A percentile compares a stretch with the other conserved stretches of the same genome.
Evolutionary conservation across 1,140 invertebrate genomes (phyloP).

Genomic region (Drosophila lacteicornis): DNA sequence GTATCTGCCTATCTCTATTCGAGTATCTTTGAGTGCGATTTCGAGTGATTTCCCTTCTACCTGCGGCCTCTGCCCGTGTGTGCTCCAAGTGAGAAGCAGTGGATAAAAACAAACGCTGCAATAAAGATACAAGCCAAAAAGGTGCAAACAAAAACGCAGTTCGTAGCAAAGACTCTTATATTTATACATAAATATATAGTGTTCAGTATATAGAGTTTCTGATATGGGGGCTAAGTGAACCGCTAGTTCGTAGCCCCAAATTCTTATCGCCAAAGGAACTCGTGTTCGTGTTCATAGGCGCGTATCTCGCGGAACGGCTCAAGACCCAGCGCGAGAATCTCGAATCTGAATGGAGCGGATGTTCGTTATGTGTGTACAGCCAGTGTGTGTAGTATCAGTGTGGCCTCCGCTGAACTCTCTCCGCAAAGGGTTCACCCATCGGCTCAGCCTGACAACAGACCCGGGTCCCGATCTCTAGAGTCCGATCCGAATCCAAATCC

Average conservation of each 20-base stretch:
- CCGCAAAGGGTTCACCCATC: constrained; percentile 63
- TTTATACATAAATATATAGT: neutral
- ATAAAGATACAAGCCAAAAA: constrained; percentile 79
- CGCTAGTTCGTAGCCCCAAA: constrained; percentile 80
- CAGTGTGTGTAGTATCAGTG: constrained; percentile 35
- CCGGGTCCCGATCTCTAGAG: constrained; percentile 27
- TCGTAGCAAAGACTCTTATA: constrained; percentile 10
- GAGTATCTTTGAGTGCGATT: constrained; percentile 53
- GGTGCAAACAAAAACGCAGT: constrained; percentile 69
- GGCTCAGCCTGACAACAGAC: constrained; percentile 65
- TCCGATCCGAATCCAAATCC: constrained; percentile 45
- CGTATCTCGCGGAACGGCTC: constrained; percentile 59
- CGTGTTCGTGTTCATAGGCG: constrained; percentile 62
- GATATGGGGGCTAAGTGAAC: constrained; percentile 30
- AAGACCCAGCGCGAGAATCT: constrained; percentile 45
- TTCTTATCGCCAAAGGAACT: constrained; percentile 82
- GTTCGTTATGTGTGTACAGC: constrained; percentile 51
- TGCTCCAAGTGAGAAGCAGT: constrained; percentile 52
- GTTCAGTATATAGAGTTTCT: constrained; percentile 17
- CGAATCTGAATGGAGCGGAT: constrained; percentile 81
- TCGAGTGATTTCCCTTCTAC: constrained; percentile 76
- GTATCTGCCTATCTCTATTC: constrained; percentile 54
- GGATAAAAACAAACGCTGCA: constrained; percentile 76
- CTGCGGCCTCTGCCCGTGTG: constrained; percentile 42
- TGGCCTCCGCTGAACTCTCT: constrained; percentile 77